These are phyloP conservation scores for Anastrepha obliqua DNA, from an alignment of 1,140 invertebrate species.

Conservation along the genomic window DNA sequence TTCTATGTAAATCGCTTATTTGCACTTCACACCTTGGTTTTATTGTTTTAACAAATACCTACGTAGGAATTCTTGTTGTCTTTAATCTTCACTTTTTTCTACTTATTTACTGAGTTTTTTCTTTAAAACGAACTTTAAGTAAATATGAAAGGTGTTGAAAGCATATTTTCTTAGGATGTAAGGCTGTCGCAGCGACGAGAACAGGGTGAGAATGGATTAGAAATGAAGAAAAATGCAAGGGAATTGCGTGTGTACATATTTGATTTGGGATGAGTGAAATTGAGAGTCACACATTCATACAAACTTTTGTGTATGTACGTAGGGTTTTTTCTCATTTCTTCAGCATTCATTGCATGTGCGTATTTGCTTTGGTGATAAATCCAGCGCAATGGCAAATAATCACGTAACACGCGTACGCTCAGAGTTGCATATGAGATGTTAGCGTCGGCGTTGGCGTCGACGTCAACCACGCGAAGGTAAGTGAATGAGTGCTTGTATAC, in stretches of 20 bases:
- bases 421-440: slow-evolving; percentile 26
- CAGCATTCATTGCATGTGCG: slow-evolving; percentile 5
- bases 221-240: neutral
- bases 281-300: slow-evolving; percentile 1
- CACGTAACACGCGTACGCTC: slow-evolving; percentile 38
- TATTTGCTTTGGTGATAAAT: slow-evolving; percentile 43
- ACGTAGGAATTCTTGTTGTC: neutral
- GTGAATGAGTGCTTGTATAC: slow-evolving; percentile 13
- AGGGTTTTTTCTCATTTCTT: too few relatives aligned
- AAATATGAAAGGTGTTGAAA: slow-evolving; percentile 50
- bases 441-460: neutral
- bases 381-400: slow-evolving; percentile 45
- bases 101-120: slow-evolving; percentile 40
- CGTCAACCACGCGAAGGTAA: neutral
- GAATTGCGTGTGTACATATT: slow-evolving; percentile 10
- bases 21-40: slow-evolving; percentile 37
- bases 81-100: neutral
- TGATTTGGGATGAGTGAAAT: slow-evolving; percentile 31
- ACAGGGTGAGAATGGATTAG: slow-evolving; percentile 29
- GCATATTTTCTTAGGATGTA: slow-evolving; percentile 43
- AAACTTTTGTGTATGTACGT: neutral
- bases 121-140: slow-evolving; percentile 37
- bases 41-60: slow-evolving; percentile 23
- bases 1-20: slow-evolving; percentile 14
- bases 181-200: neutral